A percentile compares a stretch with the other conserved stretches of the same genome.
phyloP scores from a whole-genome alignment of 2,797 vertebrate genomes.

The Tapirus indicus region DNA sequence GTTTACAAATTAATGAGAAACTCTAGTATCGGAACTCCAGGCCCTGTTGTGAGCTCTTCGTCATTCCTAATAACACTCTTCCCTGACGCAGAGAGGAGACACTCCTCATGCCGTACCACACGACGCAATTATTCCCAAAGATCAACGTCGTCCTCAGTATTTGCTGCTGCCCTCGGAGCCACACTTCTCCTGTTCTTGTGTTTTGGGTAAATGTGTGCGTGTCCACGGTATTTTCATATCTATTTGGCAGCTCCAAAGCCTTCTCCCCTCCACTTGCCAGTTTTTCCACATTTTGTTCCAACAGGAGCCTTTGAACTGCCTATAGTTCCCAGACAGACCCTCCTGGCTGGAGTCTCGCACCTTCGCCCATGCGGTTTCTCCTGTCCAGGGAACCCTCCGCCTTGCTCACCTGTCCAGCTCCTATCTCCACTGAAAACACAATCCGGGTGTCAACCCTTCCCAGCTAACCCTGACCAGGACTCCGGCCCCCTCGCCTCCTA shows the following conservation, averaged over 20 bases:
- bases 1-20: fast-evolving
- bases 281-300: not conserved
- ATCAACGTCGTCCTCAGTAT: not conserved
- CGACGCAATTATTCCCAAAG: fast-evolving
- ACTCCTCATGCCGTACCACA: fast-evolving
- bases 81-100: not conserved
- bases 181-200: fast-evolving
- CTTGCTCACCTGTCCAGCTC: not conserved
- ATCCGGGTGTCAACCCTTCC: not conserved
- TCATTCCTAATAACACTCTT: no score
- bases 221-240: fast-evolving
- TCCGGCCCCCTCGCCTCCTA: fast-evolving
- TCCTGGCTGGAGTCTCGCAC: fast-evolving
- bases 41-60: not conserved
- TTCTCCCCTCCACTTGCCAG: not conserved
- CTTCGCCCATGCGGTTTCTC: fast-evolving
- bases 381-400: fast-evolving
- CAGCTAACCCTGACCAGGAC: not conserved
- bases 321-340: fast-evolving
- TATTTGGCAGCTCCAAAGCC: not conserved
- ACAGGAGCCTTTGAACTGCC: not conserved
- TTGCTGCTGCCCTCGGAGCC: no score
- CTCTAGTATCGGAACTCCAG: fast-evolving
- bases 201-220: fast-evolving
- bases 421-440: not conserved